A percentile compares a stretch with the other conserved stretches of the same genome.
Evolutionary conservation across 2,797 vertebrate genomes (phyloP).

Genomic region (Miichthys miiuy): DNA sequence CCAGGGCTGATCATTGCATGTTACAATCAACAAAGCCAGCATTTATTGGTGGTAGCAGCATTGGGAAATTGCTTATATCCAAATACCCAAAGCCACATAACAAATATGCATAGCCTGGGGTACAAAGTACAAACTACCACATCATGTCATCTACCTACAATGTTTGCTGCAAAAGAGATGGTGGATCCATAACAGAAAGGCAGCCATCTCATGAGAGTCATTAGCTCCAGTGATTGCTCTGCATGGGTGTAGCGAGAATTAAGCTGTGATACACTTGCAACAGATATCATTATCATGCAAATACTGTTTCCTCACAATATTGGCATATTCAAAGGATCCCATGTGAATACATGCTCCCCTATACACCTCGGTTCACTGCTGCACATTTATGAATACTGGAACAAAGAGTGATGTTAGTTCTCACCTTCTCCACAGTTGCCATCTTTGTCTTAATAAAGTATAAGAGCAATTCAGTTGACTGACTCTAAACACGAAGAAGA

Average conservation of each 20-base stretch:
- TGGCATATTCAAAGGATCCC: conserved; percentile 56
- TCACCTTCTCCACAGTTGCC: background rate
- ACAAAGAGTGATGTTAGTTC: background rate
- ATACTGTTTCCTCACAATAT: conserved; percentile 36
- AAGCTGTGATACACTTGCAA: conserved; percentile 25
- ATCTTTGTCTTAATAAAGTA: background rate
- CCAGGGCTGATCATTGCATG: background rate
- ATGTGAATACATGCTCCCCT: background rate
- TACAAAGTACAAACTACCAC: conserved; percentile 5
- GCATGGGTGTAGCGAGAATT: conserved; percentile 18
- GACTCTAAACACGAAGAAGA: background rate
- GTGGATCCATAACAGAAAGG: conserved; percentile 30
- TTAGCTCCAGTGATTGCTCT: conserved; percentile 45
- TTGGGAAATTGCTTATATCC: conserved; percentile 9
- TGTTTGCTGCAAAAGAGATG: conserved; percentile 28
- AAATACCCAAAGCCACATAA: conserved; percentile 29
- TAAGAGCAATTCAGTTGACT: background rate
- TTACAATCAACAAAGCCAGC: background rate
- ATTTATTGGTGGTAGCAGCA: conserved; percentile 10
- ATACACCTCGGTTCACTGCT: conserved; percentile 12
- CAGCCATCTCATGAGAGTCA: conserved; percentile 37
- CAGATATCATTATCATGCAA: conserved; percentile 54
- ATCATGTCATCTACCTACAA: background rate
- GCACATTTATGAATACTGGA: conserved; percentile 8
- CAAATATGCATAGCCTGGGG: conserved; percentile 25